A percentile compares a stretch with the other conserved stretches of the same genome.
Conservation (phyloP, 1,140 invertebrate species). For the Gonatopus flavifemur region DNA sequence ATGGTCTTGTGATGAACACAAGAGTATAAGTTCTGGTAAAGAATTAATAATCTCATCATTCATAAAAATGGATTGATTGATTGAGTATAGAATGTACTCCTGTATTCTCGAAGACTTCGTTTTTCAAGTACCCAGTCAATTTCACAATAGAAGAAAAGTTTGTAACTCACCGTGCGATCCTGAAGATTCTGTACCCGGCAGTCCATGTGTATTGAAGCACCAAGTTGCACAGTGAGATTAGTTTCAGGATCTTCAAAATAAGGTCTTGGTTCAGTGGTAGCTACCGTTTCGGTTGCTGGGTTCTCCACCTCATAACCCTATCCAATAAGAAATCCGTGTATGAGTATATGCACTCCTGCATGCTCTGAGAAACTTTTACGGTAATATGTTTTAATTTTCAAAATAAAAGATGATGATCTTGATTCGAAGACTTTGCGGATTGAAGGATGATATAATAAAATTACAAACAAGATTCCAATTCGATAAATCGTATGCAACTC, state of each 20-base stretch:
- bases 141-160: too few relatives aligned
- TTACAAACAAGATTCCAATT: too few relatives aligned
- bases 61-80: too few relatives aligned
- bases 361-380: not conserved
- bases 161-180: constrained; percentile 62
- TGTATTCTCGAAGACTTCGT: too few relatives aligned
- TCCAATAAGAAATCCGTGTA: not conserved
- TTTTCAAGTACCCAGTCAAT: too few relatives aligned
- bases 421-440: too few relatives aligned
- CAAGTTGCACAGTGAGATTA: constrained; percentile 66
- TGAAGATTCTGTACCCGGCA: constrained; percentile 66
- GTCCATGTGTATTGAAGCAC: constrained; percentile 63
- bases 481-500: constrained; percentile 24
- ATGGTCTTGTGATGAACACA: not conserved
- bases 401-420: too few relatives aligned
- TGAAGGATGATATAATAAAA: too few relatives aligned
- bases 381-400: too few relatives aligned
- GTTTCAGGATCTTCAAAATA: constrained; percentile 60
- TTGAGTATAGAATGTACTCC: too few relatives aligned
- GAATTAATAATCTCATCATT: too few relatives aligned
- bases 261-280: constrained; percentile 59
- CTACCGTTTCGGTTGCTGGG: constrained; percentile 50
- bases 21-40: too few relatives aligned
- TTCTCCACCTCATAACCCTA: constrained; percentile 55
- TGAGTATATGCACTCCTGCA: not conserved